A percentile compares a stretch with the other conserved stretches of the same genome.
Conservation (phyloP, 2,113 vertebrate genomes). For the Cynopterus brachyotis region DNA sequence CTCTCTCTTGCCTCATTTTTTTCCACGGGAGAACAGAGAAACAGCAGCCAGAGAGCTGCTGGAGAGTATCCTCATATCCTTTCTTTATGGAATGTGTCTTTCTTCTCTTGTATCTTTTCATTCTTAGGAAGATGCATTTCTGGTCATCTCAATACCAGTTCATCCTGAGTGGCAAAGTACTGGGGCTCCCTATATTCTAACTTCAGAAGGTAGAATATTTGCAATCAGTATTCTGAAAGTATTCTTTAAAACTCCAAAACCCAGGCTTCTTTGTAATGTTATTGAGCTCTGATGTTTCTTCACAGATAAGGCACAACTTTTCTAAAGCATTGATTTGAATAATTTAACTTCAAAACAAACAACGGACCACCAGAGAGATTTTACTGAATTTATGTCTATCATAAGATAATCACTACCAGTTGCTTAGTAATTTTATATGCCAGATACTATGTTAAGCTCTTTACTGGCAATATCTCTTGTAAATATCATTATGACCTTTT, state of each 20-base stretch:
- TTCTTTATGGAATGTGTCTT: neutral
- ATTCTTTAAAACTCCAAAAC: neutral
- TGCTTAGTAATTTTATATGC: neutral
- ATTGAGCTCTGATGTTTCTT: neutral
- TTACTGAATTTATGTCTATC: neutral
- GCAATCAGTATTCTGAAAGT: neutral
- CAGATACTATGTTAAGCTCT: neutral
- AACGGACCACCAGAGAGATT: neutral
- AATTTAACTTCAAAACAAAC: constrained; percentile 26
- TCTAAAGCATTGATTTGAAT: constrained; percentile 7
- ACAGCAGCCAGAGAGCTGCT: neutral
- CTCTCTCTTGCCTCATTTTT: constrained; percentile 48
- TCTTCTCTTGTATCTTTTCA: neutral
- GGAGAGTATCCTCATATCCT: neutral
- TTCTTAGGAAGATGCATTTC: neutral
- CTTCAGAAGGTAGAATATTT: neutral
- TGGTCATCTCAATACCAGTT: neutral
- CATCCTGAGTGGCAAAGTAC: neutral
- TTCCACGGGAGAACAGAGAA: constrained; percentile 37
- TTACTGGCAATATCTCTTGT: neutral
- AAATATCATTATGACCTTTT: neutral
- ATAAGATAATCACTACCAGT: neutral
- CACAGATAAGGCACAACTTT: neutral
- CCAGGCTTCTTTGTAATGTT: neutral
- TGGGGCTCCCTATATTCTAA: neutral